phyloP scores from a whole-genome alignment of 2,113 vertebrate species.

The Tragelaphus strepsiceros region DNA sequence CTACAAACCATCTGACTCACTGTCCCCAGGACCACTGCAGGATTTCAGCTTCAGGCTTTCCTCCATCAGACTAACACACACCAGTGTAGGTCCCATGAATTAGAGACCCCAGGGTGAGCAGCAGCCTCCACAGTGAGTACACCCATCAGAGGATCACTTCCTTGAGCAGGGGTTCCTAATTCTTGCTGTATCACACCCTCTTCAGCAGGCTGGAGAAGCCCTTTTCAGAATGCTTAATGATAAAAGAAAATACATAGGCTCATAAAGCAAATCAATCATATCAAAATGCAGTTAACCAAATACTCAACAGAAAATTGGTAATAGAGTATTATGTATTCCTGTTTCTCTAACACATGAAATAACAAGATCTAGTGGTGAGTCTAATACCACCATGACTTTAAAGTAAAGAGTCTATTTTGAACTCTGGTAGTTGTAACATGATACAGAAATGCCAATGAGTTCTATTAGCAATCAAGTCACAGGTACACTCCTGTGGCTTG shows the following conservation, averaged over 20 bases:
- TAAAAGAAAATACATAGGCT: neutral
- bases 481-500: neutral
- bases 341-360: neutral
- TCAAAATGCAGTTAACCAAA: constrained; percentile 5
- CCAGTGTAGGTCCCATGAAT: constrained; percentile 36
- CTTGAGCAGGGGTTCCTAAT: neutral
- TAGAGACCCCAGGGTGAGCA: constrained; percentile 56
- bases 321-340: neutral
- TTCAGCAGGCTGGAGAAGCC: neutral
- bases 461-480: neutral
- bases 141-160: constrained; percentile 57
- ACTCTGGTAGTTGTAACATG: neutral
- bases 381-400: neutral
- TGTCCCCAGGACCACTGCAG: neutral
- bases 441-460: constrained; percentile 13
- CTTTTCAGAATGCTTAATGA: neutral
- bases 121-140: constrained; percentile 40
- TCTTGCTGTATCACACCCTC: neutral
- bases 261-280: neutral
- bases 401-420: neutral
- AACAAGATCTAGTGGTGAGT: neutral
- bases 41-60: constrained; percentile 42
- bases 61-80: constrained; percentile 39
- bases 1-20: neutral
- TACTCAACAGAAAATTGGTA: neutral